Evolutionary conservation across 2,888 invertebrate species (phyloP).

Genomic region (Dicyrtoma fusca): DNA sequence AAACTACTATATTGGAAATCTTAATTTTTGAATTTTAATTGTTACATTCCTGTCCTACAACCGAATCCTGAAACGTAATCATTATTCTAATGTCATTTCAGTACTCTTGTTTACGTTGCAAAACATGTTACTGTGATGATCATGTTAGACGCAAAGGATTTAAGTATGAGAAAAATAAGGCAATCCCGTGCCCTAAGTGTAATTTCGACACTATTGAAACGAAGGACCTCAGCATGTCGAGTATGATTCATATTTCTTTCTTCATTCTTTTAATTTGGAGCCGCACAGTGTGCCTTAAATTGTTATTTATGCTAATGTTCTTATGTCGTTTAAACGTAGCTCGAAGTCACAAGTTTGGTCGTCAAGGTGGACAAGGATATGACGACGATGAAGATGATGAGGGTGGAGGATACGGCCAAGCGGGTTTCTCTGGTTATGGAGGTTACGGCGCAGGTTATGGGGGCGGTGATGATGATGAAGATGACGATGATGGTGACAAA

Average conservation of each 20-base stretch:
- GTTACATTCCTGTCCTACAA: too few species aligned
- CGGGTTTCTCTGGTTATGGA: constrained; percentile 58
- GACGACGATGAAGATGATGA: constrained; percentile 67
- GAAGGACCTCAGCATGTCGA: constrained; percentile 93
- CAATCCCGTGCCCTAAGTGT: constrained; percentile 93
- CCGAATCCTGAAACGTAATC: too few species aligned
- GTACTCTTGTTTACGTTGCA: constrained; percentile 72
- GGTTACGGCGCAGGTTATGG: constrained; percentile 62
- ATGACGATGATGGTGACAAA: constrained; percentile 50
- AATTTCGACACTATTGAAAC: constrained; percentile 89
- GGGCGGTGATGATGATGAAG: constrained; percentile 59
- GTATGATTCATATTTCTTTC: constrained; percentile 63
- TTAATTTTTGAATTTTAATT: constrained; percentile 14
- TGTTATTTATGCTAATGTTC: not conserved
- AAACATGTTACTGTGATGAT: constrained; percentile 95
- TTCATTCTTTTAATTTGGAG: not conserved
- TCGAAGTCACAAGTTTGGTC: constrained; percentile 84
- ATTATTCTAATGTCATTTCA: not conserved
- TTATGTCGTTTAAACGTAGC: constrained; percentile 63
- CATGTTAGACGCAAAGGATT: constrained; percentile 90
- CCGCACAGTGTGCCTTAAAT: not conserved
- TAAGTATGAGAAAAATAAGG: constrained; percentile 80
- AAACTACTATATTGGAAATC: constrained; percentile 3
- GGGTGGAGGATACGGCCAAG: constrained; percentile 52
- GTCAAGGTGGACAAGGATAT: constrained; percentile 71